These are phyloP conservation scores for Ptychochromis oligacanthus DNA, from an alignment of 2,113 vertebrate genomes.

Conservation along the genomic window DNA sequence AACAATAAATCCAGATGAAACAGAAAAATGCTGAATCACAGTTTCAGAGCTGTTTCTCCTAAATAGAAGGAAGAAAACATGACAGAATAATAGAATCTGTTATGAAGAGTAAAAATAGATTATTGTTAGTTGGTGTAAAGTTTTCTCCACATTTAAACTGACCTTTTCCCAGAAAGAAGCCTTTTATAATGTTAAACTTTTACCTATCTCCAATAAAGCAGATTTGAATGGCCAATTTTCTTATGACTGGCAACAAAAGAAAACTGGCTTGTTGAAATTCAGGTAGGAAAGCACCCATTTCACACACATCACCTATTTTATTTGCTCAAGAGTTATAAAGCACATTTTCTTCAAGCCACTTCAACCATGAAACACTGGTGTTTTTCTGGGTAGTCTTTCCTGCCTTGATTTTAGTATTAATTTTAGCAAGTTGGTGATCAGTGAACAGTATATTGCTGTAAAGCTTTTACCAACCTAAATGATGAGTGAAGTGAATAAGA, in stretches of 20 bases:
- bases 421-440: neutral
- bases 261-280: neutral
- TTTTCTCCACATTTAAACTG: neutral
- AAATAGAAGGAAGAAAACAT: neutral
- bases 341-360: neutral
- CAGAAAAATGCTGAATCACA: neutral
- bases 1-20: neutral
- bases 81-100: neutral
- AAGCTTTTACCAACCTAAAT: neutral
- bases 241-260: neutral
- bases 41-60: neutral
- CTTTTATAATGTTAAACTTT: neutral
- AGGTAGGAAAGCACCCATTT: neutral
- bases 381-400: neutral
- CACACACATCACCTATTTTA: neutral
- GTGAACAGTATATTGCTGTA: neutral
- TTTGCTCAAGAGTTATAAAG: neutral
- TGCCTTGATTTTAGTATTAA: neutral
- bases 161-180: neutral
- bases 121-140: neutral
- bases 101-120: neutral
- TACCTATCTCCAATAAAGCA: neutral
- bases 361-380: neutral
- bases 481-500: neutral
- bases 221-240: neutral